Conservation (phyloP, 2,797 vertebrate genomes). For the Triplophysa yarkandensis region DNA sequence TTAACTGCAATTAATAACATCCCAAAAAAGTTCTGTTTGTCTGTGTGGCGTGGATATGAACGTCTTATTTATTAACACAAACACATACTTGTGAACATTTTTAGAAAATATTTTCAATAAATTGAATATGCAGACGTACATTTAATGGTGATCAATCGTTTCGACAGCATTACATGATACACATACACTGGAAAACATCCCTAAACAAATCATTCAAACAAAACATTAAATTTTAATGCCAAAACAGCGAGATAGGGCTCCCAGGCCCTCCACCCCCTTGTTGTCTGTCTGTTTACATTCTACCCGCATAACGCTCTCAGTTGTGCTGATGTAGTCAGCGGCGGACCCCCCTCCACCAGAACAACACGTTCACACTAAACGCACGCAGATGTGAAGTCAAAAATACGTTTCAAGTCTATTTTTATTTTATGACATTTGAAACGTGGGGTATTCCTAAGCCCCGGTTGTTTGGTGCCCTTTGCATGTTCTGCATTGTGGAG, state of each 20-base stretch:
- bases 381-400: conserved; percentile 15
- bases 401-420: conserved; percentile 61
- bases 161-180: no score
- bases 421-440: conserved; percentile 55
- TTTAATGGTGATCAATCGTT: no score
- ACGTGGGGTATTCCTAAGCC: conserved; percentile 53
- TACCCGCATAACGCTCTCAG: conserved; percentile 50
- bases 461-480: conserved; percentile 46
- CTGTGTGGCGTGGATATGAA: no score
- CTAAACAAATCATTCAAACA: no score
- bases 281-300: conserved; percentile 67
- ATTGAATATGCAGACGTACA: no score
- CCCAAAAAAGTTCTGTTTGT: no score
- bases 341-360: conserved; percentile 14
- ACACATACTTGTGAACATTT: no score
- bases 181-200: no score
- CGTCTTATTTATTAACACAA: no score
- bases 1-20: conserved; percentile 60
- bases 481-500: conserved; percentile 74
- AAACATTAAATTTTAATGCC: conserved; percentile 77
- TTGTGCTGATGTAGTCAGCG: conserved; percentile 46
- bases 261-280: conserved; percentile 68
- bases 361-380: conserved; percentile 7
- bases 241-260: conserved; percentile 57
- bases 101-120: no score